Evolutionary conservation across 2,888 invertebrate species (phyloP).

Genomic region (Netelia melanura): DNA sequence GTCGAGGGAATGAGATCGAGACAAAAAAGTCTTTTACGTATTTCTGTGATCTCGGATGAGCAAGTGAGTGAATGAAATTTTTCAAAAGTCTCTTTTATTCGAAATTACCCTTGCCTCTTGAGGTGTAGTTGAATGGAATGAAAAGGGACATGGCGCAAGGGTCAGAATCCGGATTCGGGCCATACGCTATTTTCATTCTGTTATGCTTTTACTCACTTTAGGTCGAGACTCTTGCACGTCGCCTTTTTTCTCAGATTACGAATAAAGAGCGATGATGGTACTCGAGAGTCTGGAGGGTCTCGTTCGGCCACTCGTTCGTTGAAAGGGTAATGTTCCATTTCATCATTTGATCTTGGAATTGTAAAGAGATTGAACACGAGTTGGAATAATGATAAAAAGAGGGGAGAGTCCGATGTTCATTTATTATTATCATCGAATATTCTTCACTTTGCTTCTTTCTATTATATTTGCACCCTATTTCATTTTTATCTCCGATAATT

Average conservation of each 20-base stretch:
- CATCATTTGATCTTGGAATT: conserved; percentile 33
- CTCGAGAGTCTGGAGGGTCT: not conserved
- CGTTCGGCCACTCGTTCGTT: conserved; percentile 15
- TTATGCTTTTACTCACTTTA: conserved; percentile 20
- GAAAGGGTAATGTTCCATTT: conserved; percentile 44
- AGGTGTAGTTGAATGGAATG: conserved; percentile 18
- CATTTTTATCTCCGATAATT: not conserved
- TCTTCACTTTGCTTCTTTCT: not conserved
- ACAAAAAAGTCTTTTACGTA: conserved; percentile 11
- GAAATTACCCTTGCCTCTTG: not conserved
- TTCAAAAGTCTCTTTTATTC: conserved; percentile 8
- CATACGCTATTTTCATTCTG: not conserved
- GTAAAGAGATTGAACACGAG: conserved; percentile 19
- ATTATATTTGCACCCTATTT: not conserved
- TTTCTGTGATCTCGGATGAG: not conserved
- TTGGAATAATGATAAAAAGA: conserved; percentile 7
- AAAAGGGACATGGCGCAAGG: conserved; percentile 14
- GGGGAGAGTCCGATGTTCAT: conserved; percentile 1
- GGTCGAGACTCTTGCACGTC: conserved; percentile 24
- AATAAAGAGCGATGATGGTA: not conserved
- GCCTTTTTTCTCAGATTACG: conserved; percentile 1
- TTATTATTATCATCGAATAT: conserved; percentile 1
- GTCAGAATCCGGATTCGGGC: conserved; percentile 12
- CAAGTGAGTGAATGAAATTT: not conserved
- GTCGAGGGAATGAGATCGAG: not conserved